Conservation (phyloP, 2,888 invertebrate species). For the Tipula lateralis region DNA sequence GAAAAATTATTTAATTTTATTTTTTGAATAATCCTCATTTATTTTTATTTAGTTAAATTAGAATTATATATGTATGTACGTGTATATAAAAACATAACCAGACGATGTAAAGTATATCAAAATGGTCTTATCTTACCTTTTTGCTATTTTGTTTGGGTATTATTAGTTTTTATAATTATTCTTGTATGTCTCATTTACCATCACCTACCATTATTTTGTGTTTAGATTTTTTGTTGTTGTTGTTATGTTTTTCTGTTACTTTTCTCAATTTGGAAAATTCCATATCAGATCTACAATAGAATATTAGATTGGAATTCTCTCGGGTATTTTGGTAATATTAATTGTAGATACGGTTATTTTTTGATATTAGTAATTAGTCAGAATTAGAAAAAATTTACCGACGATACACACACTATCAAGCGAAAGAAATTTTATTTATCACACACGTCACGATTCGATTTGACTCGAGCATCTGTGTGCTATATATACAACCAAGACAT, state of each 20-base stretch:
- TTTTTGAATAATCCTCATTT: background rate
- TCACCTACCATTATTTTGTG: slow-evolving; percentile 24
- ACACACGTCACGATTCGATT: background rate
- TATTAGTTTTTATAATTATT: slow-evolving; percentile 19
- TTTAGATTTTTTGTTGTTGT: background rate
- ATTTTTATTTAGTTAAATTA: slow-evolving; percentile 19
- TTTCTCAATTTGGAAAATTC: background rate
- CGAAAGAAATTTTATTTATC: background rate
- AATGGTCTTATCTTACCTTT: slow-evolving; percentile 5
- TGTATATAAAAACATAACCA: background rate
- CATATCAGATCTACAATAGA: background rate
- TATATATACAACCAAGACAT: background rate
- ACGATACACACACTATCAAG: background rate
- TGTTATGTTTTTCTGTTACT: background rate
- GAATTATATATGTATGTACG: background rate
- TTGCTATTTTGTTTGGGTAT: background rate
- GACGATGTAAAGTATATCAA: background rate
- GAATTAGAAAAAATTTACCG: background rate
- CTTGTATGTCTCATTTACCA: slow-evolving; percentile 13
- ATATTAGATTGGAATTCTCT: background rate
- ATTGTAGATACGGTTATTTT: background rate
- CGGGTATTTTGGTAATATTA: background rate
- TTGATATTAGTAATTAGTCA: slow-evolving; percentile 1
- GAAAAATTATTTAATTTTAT: slow-evolving; percentile 1
- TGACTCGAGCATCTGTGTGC: background rate